Evolutionary conservation across 2,113 vertebrate genomes (phyloP), one percentile per base, ranked within the genome.

Genomic region (Lontra canadensis): DNA sequence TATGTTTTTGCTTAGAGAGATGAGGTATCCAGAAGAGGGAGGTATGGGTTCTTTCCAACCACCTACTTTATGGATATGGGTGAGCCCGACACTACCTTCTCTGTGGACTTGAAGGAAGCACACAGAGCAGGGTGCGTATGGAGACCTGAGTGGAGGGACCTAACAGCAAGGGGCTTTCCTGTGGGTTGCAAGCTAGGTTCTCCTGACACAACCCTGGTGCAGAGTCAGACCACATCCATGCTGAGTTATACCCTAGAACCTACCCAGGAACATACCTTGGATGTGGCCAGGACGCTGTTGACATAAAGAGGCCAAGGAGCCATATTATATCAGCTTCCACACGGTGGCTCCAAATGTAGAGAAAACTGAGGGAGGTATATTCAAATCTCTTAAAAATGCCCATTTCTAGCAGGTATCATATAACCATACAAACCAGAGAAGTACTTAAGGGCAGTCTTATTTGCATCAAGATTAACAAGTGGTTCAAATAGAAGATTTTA

Each of bases 311-410:
- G 3, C 14, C 26, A 8, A 36, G 17, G 65, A 17, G 6, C 36
- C 34, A 1, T 0, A 1, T 34, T 23, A 0, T 13, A 47, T 11
- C 59, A 7, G 18, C 4, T 17, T 67, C n/a, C 0, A 3, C 65
- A 8, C 4, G 31, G 39, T 13, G 7, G 88, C 25, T 67, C 67
- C 79, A 39, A 67, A 65, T 21, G 29, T 10, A n/a, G 25, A 39
- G 39, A 18, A 63, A 67, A 47, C 10, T 31, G 21, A 57, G 7
- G 20, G 9, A 8, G 10, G 1, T 20, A 21, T 57, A 86, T 42
- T 71, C 67, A 44, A 7, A 47, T 21, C 47, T 34, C 87, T 63
- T 63, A 6, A 76, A 94, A 94, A 94, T 31, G 9, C 31, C 36
- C 57, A 1, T 52, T 52, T 86, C 39, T 61, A 14, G 15, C 8